These are phyloP conservation scores for Ornithorhynchus anatinus DNA, from an alignment of 2,113 vertebrate species.

Conservation along the genomic window DNA sequence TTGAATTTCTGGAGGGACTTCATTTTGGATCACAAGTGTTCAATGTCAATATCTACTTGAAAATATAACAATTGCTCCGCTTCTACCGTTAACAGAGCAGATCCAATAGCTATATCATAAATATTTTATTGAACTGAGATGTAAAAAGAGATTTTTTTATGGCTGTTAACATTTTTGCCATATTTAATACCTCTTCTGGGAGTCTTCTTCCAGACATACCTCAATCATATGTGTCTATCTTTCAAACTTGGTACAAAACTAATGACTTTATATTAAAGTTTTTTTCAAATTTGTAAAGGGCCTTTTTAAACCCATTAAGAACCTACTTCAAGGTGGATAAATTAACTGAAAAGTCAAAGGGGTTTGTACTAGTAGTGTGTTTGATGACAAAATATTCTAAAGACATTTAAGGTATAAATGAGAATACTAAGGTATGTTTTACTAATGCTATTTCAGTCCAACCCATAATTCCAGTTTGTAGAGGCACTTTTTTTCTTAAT, in stretches of 20 bases:
- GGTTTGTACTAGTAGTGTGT: conserved; percentile 20
- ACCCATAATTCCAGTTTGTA: too few relatives aligned
- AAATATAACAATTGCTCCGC: conserved; percentile 19
- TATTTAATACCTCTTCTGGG: conserved; percentile 45
- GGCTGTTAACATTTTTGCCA: conserved; percentile 39
- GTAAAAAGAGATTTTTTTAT: conserved; percentile 41
- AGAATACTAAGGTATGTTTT: neutral
- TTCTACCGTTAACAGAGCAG: conserved; percentile 20
- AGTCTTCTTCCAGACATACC: conserved; percentile 51
- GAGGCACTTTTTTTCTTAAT: too few relatives aligned
- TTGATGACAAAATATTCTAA: conserved; percentile 24
- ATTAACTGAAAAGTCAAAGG: conserved; percentile 18
- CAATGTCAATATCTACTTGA: conserved; percentile 35
- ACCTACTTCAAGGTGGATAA: neutral
- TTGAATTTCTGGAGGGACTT: neutral
- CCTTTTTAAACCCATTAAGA: conserved; percentile 4
- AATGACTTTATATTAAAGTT: conserved; percentile 60
- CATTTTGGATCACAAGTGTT: conserved; percentile 21
- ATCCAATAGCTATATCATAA: conserved; percentile 44
- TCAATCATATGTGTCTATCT: conserved; percentile 50
- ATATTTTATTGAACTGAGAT: conserved; percentile 57
- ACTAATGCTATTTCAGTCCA: neutral
- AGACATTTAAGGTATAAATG: neutral
- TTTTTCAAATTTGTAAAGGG: conserved; percentile 45
- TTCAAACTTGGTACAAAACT: conserved; percentile 59